These are phyloP conservation scores for Hyperoplus immaculatus DNA, from an alignment of 2,797 vertebrate species.

Conservation along the genomic window DNA sequence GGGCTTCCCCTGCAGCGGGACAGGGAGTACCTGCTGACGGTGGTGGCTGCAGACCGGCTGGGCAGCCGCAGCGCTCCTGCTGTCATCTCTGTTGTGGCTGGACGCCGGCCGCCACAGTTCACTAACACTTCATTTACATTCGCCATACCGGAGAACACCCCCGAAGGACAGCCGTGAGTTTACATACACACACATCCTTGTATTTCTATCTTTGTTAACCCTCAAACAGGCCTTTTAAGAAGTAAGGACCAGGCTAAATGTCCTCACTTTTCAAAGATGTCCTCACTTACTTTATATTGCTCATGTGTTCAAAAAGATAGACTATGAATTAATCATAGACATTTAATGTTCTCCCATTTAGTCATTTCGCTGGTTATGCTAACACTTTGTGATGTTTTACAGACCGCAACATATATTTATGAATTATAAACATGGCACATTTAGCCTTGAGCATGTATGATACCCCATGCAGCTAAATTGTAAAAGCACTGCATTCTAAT, in stretches of 20 bases:
- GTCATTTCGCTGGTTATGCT: background rate
- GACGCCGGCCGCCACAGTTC: slow-evolving; percentile 89
- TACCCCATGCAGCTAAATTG: background rate
- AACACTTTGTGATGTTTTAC: slow-evolving; percentile 3
- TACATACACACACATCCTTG: background rate
- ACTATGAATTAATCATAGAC: background rate
- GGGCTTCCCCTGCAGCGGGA: slow-evolving; percentile 88
- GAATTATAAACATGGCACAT: background rate
- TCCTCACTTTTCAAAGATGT: too few species aligned
- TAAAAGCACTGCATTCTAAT: slow-evolving; percentile 14
- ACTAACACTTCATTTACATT: slow-evolving; percentile 86
- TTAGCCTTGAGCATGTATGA: slow-evolving; percentile 24
- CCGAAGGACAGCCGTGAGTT: slow-evolving; percentile 87
- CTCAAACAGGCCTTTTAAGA: too few species aligned
- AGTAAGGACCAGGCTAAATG: too few species aligned
- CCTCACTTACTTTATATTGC: too few species aligned
- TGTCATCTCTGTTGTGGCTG: slow-evolving; percentile 88
- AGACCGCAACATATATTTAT: background rate
- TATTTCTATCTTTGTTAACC: too few species aligned
- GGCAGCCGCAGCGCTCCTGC: slow-evolving; percentile 87
- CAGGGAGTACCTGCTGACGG: slow-evolving; percentile 89
- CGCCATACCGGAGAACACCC: slow-evolving; percentile 86
- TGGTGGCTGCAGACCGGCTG: slow-evolving; percentile 87
- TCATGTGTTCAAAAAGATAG: background rate
- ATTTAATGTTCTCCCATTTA: background rate